A percentile compares a stretch with the other conserved stretches of the same genome.
These are phyloP conservation scores for Helobdella robusta DNA, from an alignment of 2,888 invertebrate species.

Conservation along the genomic window DNA sequence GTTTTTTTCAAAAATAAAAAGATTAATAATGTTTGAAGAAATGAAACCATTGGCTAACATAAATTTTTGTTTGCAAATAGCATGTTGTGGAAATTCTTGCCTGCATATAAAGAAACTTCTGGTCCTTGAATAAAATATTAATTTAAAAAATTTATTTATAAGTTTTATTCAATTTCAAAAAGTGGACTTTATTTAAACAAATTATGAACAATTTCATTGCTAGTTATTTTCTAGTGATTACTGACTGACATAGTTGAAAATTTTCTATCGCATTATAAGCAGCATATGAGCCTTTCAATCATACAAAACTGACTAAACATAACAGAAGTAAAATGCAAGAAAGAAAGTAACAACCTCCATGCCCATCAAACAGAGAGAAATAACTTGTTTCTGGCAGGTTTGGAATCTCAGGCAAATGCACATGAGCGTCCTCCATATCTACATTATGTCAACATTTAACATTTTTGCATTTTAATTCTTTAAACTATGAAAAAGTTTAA, in stretches of 20 bases:
- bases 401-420: conserved; percentile 70
- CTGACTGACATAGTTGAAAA: conserved; percentile 70
- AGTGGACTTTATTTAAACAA: neutral
- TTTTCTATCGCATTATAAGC: conserved; percentile 88
- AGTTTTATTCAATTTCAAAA: neutral
- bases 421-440: conserved; percentile 95
- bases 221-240: neutral
- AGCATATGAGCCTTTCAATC: conserved; percentile 66
- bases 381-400: conserved; percentile 86
- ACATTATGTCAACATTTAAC: no score
- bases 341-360: conserved; percentile 60
- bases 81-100: conserved; percentile 82
- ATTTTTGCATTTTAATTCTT: no score
- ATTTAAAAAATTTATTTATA: neutral
- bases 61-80: neutral
- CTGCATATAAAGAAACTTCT: conserved; percentile 85
- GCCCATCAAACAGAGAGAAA: conserved; percentile 94
- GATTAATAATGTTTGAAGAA: no score
- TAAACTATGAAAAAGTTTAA: no score
- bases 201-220: neutral
- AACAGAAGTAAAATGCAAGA: no score
- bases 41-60: no score
- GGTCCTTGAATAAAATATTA: conserved; percentile 57
- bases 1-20: no score
- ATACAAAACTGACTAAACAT: no score